phyloP scores from a whole-genome alignment of 2,888 invertebrate genomes.

The Lithophane semibrunnea region DNA sequence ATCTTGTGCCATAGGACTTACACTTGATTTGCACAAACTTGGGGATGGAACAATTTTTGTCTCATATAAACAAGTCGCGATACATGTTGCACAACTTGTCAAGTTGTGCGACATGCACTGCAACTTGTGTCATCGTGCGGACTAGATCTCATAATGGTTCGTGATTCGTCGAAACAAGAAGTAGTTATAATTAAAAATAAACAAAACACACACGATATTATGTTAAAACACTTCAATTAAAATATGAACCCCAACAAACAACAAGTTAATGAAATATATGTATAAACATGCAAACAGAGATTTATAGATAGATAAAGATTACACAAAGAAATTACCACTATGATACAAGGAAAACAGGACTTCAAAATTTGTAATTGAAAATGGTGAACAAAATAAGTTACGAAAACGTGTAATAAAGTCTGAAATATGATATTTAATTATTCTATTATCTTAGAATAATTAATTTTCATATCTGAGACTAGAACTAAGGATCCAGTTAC shows the following conservation, averaged over 20 bases:
- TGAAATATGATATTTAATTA: neutral
- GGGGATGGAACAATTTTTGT: neutral
- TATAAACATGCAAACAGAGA: slow-evolving; percentile 53
- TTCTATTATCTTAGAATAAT: neutral
- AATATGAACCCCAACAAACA: slow-evolving; percentile 9
- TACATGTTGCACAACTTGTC: neutral
- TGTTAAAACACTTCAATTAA: slow-evolving; percentile 7
- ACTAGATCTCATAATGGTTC: slow-evolving; percentile 8
- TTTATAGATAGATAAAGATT: slow-evolving; percentile 18
- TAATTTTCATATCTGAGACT: too few species aligned
- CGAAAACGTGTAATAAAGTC: neutral
- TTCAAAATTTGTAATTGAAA: slow-evolving; percentile 22
- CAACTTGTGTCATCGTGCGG: neutral
- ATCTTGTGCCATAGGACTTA: neutral
- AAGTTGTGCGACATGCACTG: neutral
- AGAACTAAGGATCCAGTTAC: neutral
- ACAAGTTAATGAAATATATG: slow-evolving; percentile 16
- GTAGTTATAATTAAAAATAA: slow-evolving; percentile 10
- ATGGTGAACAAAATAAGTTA: neutral
- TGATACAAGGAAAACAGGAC: slow-evolving; percentile 22
- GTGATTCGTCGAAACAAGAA: slow-evolving; percentile 2
- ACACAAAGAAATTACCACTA: slow-evolving; percentile 17
- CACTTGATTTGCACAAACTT: neutral
- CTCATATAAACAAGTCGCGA: too few species aligned
- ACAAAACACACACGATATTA: slow-evolving; percentile 23